Conservation (phyloP, 2,888 invertebrate genomes). For the Sarcophaga variegata region DNA sequence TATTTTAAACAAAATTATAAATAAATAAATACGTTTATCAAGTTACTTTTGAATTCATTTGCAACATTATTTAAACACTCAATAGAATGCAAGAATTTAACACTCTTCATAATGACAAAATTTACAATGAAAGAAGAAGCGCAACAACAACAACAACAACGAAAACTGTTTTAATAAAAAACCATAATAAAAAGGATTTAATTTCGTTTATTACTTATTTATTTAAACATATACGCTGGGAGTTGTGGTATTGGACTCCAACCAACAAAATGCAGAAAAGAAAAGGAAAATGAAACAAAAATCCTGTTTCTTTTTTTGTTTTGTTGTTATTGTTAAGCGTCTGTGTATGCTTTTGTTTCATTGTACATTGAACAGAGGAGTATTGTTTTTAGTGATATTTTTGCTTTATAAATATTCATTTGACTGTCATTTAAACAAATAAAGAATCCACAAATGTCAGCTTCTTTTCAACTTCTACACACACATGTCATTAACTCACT, state of each 20-base stretch:
- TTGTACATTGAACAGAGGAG: no score
- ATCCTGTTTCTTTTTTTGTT: neutral
- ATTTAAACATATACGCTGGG: constrained; percentile 5
- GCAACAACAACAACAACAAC: constrained; percentile 7
- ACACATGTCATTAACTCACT: constrained; percentile 70
- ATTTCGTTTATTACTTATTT: constrained; percentile 62
- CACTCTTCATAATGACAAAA: constrained; percentile 61
- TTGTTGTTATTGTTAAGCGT: neutral
- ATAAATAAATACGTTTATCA: no score
- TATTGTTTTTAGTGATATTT: constrained; percentile 48
- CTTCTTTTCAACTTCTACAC: constrained; percentile 71
- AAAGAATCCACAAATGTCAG: constrained; percentile 71
- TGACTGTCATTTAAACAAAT: constrained; percentile 70
- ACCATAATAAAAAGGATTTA: constrained; percentile 64
- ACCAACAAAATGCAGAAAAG: constrained; percentile 33
- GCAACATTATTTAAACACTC: constrained; percentile 50
- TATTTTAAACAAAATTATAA: neutral
- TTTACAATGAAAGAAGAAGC: neutral
- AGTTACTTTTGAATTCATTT: neutral
- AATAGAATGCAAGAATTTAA: constrained; percentile 69
- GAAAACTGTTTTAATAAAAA: constrained; percentile 55
- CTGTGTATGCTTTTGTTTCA: no score
- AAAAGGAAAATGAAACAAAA: neutral
- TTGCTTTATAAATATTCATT: constrained; percentile 69
- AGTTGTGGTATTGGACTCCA: neutral